Conservation (phyloP, 2,113 vertebrate genomes). For the Pagrus major region DNA sequence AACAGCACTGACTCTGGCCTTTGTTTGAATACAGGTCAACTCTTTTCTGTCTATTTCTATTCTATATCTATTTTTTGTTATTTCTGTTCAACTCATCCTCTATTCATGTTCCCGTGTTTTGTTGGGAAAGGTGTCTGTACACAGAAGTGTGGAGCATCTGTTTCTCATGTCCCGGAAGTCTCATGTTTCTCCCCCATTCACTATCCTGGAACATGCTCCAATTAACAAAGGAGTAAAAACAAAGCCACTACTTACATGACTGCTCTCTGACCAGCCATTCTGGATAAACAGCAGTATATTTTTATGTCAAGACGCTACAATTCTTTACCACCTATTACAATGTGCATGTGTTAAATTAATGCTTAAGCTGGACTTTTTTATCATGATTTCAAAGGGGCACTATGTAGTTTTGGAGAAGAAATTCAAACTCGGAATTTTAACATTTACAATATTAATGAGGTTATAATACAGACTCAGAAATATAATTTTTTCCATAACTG, state of each 20-base stretch:
- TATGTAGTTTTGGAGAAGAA: too few species aligned
- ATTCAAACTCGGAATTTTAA: too few species aligned
- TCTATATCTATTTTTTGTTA: conserved; percentile 32
- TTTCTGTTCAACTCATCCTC: conserved; percentile 33
- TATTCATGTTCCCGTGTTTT: conserved; percentile 38
- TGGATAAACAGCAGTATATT: neutral
- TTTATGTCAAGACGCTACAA: neutral
- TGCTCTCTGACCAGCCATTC: conserved; percentile 4
- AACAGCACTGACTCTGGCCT: neutral
- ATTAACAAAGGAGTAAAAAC: conserved; percentile 74
- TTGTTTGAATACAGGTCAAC: neutral
- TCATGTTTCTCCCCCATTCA: conserved; percentile 47
- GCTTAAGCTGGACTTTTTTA: neutral
- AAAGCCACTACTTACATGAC: conserved; percentile 56
- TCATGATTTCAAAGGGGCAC: too few species aligned
- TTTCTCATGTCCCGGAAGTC: conserved; percentile 54
- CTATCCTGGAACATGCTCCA: conserved; percentile 63
- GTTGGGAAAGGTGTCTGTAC: conserved; percentile 36
- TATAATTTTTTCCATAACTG: too few species aligned
- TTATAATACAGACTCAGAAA: too few species aligned
- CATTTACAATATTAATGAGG: too few species aligned
- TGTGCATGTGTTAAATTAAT: neutral
- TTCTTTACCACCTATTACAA: neutral
- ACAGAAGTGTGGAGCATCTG: conserved; percentile 59
- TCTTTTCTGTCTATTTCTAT: conserved; percentile 14